phyloP scores from a whole-genome alignment of 2,797 vertebrate genomes.

The Halcyon badia region DNA sequence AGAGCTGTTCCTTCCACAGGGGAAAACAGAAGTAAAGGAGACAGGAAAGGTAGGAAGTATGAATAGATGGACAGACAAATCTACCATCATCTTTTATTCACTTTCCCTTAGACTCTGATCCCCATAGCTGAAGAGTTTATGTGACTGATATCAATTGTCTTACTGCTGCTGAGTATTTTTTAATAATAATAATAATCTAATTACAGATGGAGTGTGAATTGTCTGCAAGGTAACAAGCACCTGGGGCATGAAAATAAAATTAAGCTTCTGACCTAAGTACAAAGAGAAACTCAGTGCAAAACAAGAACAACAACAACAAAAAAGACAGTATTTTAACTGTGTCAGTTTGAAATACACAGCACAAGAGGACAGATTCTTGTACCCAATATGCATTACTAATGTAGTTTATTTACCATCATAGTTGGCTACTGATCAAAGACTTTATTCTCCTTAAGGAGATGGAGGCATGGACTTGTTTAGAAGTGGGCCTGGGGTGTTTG shows the following conservation, averaged over 20 bases:
- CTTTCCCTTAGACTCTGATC: not conserved
- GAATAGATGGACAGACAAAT: not conserved
- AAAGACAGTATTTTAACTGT: not conserved
- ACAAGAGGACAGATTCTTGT: not conserved
- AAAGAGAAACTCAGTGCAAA: not conserved
- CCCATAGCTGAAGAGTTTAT: not conserved
- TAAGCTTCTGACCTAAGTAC: not conserved
- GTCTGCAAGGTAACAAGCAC: not conserved
- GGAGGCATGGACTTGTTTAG: not conserved
- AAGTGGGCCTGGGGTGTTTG: not conserved
- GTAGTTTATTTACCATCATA: not conserved
- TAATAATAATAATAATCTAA: slow-evolving; percentile 20
- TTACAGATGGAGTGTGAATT: not conserved
- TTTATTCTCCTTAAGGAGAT: not conserved
- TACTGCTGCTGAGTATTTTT: not conserved
- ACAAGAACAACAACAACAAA: not conserved
- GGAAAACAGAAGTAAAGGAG: not conserved
- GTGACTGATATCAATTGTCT: not conserved
- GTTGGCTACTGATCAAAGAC: not conserved
- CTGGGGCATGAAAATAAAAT: slow-evolving; percentile 8
- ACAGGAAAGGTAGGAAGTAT: not conserved
- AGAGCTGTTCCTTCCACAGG: not conserved
- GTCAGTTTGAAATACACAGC: not conserved
- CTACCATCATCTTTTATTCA: not conserved
- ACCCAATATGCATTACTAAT: not conserved